Percentiles rank a stretch among this genome's conserved stretches.
These are phyloP conservation scores for Taphrorychus bicolor DNA, from an alignment of 2,888 invertebrate species.

Conservation along the genomic window DNA sequence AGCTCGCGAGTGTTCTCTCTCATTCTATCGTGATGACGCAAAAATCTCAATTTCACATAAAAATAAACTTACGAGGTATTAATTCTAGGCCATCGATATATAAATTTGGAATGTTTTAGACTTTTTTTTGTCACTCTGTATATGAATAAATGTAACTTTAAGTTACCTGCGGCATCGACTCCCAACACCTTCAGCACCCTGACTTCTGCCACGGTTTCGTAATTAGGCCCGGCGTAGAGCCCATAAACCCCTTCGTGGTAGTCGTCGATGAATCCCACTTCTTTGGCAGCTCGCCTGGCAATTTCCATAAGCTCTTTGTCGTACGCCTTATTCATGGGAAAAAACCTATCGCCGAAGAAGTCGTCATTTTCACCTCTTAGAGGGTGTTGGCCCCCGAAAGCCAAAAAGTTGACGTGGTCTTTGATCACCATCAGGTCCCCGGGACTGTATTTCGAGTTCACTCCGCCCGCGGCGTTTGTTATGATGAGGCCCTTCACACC, in stretches of 20 bases:
- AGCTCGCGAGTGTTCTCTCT: too few species aligned
- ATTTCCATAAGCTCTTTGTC: constrained; percentile 70
- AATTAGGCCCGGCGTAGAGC: constrained; percentile 93
- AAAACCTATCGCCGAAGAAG: constrained; percentile 89
- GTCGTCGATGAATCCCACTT: constrained; percentile 74
- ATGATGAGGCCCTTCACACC: constrained; percentile 78
- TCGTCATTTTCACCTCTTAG: constrained; percentile 77
- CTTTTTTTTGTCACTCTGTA: too few species aligned
- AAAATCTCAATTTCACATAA: too few species aligned
- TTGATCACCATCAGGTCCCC: constrained; percentile 96
- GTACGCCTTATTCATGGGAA: constrained; percentile 87
- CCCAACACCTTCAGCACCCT: constrained; percentile 81
- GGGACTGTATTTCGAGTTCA: constrained; percentile 81
- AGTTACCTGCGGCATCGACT: constrained; percentile 81
- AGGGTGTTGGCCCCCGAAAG: constrained; percentile 69
- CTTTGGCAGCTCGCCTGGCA: constrained; percentile 54
- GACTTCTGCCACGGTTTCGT: constrained; percentile 94
- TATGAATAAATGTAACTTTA: background rate
- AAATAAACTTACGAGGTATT: too few species aligned
- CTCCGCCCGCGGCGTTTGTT: constrained; percentile 93
- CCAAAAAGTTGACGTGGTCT: constrained; percentile 95
- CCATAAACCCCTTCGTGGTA: constrained; percentile 92
- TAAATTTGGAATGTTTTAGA: too few species aligned
- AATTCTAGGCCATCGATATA: too few species aligned
- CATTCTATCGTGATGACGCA: too few species aligned